Conservation (phyloP, 1,140 invertebrate species). For the Hesperophylax magnus region DNA sequence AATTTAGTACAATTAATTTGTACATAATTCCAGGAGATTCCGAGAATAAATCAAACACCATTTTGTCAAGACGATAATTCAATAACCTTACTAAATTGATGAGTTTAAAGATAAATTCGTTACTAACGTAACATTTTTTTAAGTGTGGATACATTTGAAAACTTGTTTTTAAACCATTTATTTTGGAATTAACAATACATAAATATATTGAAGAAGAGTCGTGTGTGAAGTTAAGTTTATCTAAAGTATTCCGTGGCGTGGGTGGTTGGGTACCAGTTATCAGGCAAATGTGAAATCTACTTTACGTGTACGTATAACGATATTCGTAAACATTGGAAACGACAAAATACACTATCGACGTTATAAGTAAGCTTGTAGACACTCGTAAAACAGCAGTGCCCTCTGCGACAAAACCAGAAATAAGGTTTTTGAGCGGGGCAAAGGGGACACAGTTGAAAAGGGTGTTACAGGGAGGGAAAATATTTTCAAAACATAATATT, state of each 20-base stretch:
- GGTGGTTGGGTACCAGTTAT: constrained; percentile 7
- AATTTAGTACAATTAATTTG: too few species aligned
- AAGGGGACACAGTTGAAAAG: too few species aligned
- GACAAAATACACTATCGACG: constrained; percentile 21
- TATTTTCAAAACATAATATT: too few species aligned
- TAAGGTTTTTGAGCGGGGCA: background rate
- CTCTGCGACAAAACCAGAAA: background rate
- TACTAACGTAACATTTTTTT: too few species aligned
- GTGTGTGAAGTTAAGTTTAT: too few species aligned
- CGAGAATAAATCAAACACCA: background rate
- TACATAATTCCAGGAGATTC: too few species aligned
- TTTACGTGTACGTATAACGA: background rate
- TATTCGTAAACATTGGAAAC: constrained; percentile 13
- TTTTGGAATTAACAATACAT: too few species aligned
- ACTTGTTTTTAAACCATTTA: too few species aligned
- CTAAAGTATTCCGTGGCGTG: background rate
- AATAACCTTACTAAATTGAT: background rate
- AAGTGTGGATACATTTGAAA: too few species aligned
- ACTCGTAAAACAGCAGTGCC: background rate
- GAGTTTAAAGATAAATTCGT: background rate
- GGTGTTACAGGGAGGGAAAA: too few species aligned
- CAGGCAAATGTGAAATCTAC: constrained; percentile 23
- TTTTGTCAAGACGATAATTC: background rate
- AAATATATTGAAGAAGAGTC: too few species aligned
- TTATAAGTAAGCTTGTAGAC: constrained; percentile 1